Evolutionary conservation across 2,888 invertebrate species (phyloP), one percentile per base, ranked within the genome.

Genomic region (Orchesellides sinensis): DNA sequence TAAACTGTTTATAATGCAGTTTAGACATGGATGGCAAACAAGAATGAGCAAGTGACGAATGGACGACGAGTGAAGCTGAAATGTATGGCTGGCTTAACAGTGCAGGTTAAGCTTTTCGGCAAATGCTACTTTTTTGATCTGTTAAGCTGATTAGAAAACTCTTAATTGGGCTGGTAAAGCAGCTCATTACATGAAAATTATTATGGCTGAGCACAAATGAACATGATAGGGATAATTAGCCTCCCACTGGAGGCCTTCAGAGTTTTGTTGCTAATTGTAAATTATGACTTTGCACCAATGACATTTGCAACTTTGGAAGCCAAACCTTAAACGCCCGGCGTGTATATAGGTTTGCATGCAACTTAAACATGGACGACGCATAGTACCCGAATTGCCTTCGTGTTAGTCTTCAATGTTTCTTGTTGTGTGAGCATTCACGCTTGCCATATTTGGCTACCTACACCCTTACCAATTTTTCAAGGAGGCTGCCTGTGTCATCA

Each of bases 211-310:
- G 49, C 6, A 0, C 45, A 29, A 14, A 35, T 25, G 29, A 72
- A 27, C 29, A 61, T 19, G 47, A 47, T 61, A 29, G 63, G 49
- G 40, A n/a, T 63, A 73, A 63, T 63, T 59, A 73, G 63, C 52
- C 73, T 63, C 63, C 73, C 32, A 49, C 61, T 52, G n/a, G 54
- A 17, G 12, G 3, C 25, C 47, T 23, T 63, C 49, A n/a, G 52
- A 49, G 45, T 73, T 73, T 73, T 45, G 6, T 32, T 52, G 49
- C 73, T 73, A 63, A 73, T 73, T 73, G 73, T 63, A 73, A 73
- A 73, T 73, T 73, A 73, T 63, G 73, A 49, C 49, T 63, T 66
- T 63, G 8, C 54, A 10, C 25, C 17, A 54, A 29, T 68, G 69
- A 54, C 29, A 69, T 35, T 45, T 54, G 65, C 14, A 65, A 65